Evolutionary conservation across 2,888 invertebrate species (phyloP), one percentile per base, ranked within the genome.

Genomic region (Sympetrum striolatum): DNA sequence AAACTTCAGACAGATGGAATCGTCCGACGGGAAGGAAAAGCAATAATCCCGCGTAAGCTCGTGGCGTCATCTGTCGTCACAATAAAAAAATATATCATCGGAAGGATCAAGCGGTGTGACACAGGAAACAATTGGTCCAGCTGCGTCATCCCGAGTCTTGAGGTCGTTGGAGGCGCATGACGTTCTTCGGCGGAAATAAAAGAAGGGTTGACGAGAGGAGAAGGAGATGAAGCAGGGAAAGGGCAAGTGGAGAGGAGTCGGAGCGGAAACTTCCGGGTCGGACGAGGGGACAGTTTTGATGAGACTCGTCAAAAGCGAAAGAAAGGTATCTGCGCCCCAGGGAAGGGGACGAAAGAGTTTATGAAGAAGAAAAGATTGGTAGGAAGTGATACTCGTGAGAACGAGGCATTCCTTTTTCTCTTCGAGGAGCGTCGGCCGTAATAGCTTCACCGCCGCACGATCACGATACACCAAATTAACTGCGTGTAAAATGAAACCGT

Each of bases 21-120:
- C 73, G 12, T 73, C 53, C 18, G 53, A 53, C 53, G 53, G 18
- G 31, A 31, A 25, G 73, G 31, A 73, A 64, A 73, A 73, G 25
- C 25, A 73, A 73, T 25, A 86, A 86, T 86, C 86, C 37, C 37
- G 58, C 82, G 82, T 82, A 82, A 82, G 53, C 82, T 58, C 58
- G 82, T 35, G 58, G 82, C 82, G 86, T 86, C 86, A 86, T 86
- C 86, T 86, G 86, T 86, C 86, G 60, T 64, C 86, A 60, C n/a
- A 60, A 86, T 86, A 86, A 86, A 86, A 64, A 82, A 60, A 60
- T 4, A 86, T 53, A n/a, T 22, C n/a, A 86, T 8, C 5, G 60
- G 82, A 37, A 4, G 44, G 81, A 81, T 25, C 22, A 60, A 86
- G 48, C 37, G 37, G 60, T 37, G 64, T 86, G 86, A 64, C 86